A percentile compares a stretch with the other conserved stretches of the same genome.
phyloP scores from a whole-genome alignment of 2,797 vertebrate species.

The Tenualosa ilisha region DNA sequence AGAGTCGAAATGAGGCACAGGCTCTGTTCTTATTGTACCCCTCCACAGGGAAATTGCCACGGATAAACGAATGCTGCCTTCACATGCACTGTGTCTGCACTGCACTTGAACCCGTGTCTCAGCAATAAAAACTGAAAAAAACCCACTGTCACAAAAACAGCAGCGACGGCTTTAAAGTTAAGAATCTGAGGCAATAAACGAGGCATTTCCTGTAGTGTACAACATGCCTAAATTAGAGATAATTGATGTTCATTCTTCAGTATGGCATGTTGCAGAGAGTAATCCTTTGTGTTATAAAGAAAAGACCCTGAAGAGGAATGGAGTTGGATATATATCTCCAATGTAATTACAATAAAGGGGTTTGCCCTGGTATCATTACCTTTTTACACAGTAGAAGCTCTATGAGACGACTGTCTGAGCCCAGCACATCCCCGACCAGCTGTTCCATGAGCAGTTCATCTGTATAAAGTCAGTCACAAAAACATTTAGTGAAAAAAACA shows the following conservation, averaged over 20 bases:
- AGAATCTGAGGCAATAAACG: not conserved
- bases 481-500: not conserved
- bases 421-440: constrained; percentile 67
- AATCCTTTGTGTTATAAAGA: not conserved
- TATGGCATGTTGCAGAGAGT: not conserved
- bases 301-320: not conserved
- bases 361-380: constrained; percentile 46
- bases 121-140: not conserved
- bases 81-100: not conserved
- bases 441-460: constrained; percentile 64
- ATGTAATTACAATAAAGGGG: not conserved
- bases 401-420: constrained; percentile 62
- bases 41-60: not conserved
- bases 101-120: not conserved
- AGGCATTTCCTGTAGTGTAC: not conserved
- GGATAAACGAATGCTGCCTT: not conserved
- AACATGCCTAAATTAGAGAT: not conserved
- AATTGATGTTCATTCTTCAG: not conserved
- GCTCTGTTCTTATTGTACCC: not conserved
- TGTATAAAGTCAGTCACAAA: constrained; percentile 49
- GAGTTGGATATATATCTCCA: not conserved
- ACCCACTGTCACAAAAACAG: not conserved
- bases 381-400: constrained; percentile 72
- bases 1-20: not conserved
- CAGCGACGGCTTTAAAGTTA: not conserved